A percentile compares a stretch with the other conserved stretches of the same genome.
Evolutionary conservation across 1,140 invertebrate species (phyloP).

Genomic region (Leptinotarsa texana): DNA sequence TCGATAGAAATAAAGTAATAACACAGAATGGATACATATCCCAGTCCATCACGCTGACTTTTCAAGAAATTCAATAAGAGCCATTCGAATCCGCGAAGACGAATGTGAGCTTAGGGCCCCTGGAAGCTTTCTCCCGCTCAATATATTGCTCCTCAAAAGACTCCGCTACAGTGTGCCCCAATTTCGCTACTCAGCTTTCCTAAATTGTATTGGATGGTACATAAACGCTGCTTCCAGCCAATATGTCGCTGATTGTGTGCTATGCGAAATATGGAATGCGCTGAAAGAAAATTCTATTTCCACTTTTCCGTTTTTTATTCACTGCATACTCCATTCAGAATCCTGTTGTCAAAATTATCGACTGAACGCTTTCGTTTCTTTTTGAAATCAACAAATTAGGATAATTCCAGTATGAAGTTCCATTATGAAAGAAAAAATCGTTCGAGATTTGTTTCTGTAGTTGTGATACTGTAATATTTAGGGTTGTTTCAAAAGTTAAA

Average conservation of each 20-base stretch:
- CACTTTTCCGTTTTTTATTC: background rate
- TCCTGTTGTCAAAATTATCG: no score
- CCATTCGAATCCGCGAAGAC: conserved; percentile 19
- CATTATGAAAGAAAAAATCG: no score
- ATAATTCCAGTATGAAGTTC: no score
- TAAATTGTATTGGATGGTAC: conserved; percentile 8
- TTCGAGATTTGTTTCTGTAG: no score
- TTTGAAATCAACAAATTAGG: no score
- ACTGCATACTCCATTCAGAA: no score
- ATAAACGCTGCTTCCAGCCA: background rate
- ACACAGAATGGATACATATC: conserved; percentile 46
- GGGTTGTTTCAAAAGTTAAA: no score
- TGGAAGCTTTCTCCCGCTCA: conserved; percentile 6
- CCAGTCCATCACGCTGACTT: conserved; percentile 40
- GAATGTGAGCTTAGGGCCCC: conserved; percentile 19
- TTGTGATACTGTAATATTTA: no score
- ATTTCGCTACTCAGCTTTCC: conserved; percentile 4
- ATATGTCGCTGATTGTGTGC: conserved; percentile 5
- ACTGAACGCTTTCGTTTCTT: no score
- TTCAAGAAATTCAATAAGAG: conserved; percentile 40
- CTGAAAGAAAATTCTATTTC: background rate
- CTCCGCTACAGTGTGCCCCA: background rate
- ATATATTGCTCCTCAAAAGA: conserved; percentile 6
- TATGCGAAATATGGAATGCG: background rate
- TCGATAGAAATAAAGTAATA: conserved; percentile 52